Conservation (phyloP, 2,888 invertebrate species). For the Cyclophora punctaria region DNA sequence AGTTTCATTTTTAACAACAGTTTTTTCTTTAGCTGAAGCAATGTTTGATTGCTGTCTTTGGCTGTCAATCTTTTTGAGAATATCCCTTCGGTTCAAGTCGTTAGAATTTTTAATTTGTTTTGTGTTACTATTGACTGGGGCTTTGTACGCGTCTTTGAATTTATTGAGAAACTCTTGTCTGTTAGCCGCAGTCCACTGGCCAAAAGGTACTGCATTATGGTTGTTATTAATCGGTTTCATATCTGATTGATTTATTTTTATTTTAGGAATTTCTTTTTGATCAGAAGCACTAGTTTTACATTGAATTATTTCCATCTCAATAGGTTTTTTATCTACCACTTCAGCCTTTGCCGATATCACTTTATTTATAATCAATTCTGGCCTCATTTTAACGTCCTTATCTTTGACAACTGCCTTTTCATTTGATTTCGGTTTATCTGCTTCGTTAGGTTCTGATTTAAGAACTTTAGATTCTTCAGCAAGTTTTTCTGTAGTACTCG, state of each 20-base stretch:
- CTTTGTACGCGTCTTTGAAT: constrained; percentile 51
- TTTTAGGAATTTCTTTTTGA: constrained; percentile 8
- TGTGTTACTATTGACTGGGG: constrained; percentile 41
- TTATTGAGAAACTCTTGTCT: constrained; percentile 63
- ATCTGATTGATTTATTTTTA: constrained; percentile 11
- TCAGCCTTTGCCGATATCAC: neutral
- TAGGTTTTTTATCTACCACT: neutral
- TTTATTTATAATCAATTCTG: too few relatives aligned
- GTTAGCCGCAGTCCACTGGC: constrained; percentile 66
- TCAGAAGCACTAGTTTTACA: neutral
- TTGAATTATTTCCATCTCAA: neutral
- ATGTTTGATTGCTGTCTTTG: constrained; percentile 47
- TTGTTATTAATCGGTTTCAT: constrained; percentile 43
- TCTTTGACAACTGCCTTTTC: too few relatives aligned
- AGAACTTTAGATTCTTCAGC: too few relatives aligned
- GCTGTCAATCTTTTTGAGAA: constrained; percentile 61
- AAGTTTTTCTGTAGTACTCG: too few relatives aligned
- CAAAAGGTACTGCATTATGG: constrained; percentile 59
- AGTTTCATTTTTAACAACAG: constrained; percentile 40
- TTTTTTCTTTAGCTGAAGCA: constrained; percentile 46
- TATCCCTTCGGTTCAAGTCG: constrained; percentile 63
- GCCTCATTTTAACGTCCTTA: too few relatives aligned
- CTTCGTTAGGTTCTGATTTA: too few relatives aligned
- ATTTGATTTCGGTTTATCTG: too few relatives aligned
- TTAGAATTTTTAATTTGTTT: constrained; percentile 65